Base-by-base conservation (phyloP, 2,797 vertebrate species). In the Malurus leucopterus region DNA sequence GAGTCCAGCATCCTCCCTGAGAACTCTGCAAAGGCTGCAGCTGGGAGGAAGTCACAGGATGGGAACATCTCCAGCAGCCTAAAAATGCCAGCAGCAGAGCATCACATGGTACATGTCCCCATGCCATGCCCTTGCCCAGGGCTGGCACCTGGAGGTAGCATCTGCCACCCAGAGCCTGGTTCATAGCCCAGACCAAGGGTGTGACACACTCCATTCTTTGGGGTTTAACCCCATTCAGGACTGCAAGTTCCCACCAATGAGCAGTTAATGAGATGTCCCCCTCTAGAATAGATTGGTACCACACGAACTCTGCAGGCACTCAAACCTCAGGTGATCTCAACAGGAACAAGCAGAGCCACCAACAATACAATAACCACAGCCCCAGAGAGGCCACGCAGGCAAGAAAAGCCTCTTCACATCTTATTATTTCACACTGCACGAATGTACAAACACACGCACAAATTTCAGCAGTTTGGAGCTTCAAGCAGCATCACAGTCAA, bases 401-500 rank as follows among this genome's bases (percentile, higher is more conserved):
- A 69, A 40, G 20, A 82, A 90, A 86, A 75, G 50, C 74, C 51
- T 82, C 90, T 64, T 68, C 29, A 11, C 50, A 21, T 76, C 77
- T 62, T 20, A 88, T 71, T 61, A 92, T 59, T 73, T 63, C 54
- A 1, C 40, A 2, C 76, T 43, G 84, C 62, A 64, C 46, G 51
- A 88, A 91, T 74, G 84, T 73, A 92, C 92, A 93, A 91, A 93
- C 87, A 81, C 82, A 79, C 38, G 2, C 59, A 93, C 80, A 62
- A 82, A 77, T 83, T 87, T 79, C 87, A 84, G 62, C 70, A 54
- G 93, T 91, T 95, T 55, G 1, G 70, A 88, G 81, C 92, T 93
- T 89, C 72, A 54, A 90, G 87, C 84, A 94, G 91, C 55, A 83
- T 55, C 64, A 82, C 86, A 94, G 92, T 85, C 76, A 94, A 89